phyloP scores from a whole-genome alignment of 2,113 vertebrate genomes.

The Gymnocephalus cernua region DNA sequence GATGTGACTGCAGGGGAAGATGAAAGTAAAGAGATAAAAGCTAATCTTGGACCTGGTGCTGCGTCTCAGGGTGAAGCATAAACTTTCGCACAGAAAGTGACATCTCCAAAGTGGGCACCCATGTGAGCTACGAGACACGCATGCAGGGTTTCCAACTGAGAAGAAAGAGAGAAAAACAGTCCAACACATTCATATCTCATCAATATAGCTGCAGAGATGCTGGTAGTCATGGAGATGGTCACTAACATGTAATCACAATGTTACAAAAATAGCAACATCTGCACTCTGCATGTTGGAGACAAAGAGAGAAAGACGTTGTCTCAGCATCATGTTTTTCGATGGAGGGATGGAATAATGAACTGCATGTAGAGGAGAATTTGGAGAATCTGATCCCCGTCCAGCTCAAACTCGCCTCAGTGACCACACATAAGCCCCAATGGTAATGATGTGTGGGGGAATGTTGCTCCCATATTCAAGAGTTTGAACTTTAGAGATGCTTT shows the following conservation, averaged over 20 bases:
- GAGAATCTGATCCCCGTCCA: conserved; percentile 52
- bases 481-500: conserved; percentile 40
- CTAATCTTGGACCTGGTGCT: conserved; percentile 22
- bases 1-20: conserved; percentile 43
- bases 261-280: conserved; percentile 55
- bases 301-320: conserved; percentile 11
- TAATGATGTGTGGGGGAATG: conserved; percentile 16
- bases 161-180: conserved; percentile 25
- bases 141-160: background rate
- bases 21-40: conserved; percentile 64
- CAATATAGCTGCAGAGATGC: conserved; percentile 61
- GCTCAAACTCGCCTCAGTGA: conserved; percentile 41
- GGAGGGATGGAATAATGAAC: conserved; percentile 48
- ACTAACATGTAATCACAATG: conserved; percentile 69
- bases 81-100: background rate
- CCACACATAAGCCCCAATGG: conserved; percentile 52
- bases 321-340: background rate
- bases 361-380: conserved; percentile 18
- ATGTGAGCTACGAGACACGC: background rate
- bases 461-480: conserved; percentile 32
- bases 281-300: conserved; percentile 15
- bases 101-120: background rate
- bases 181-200: conserved; percentile 35
- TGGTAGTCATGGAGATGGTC: conserved; percentile 65
- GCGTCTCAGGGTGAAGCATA: background rate